phyloP scores from a whole-genome alignment of 2,888 invertebrate species.

The Lasioglossum villosulum region DNA sequence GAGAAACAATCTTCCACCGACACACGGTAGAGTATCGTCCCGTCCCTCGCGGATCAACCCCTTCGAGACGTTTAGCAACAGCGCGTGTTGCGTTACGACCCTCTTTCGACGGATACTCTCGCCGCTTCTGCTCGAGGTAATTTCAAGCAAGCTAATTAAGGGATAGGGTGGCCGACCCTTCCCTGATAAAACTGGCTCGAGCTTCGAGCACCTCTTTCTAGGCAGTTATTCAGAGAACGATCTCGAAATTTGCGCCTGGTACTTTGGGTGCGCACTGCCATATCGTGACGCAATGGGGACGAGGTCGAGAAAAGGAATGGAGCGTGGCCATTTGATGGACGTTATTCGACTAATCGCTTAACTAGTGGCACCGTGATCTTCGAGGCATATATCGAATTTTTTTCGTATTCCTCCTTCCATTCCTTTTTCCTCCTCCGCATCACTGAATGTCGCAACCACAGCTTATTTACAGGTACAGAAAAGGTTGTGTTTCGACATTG shows the following conservation, averaged over 20 bases:
- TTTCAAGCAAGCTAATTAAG: slow-evolving; percentile 39
- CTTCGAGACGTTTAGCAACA: slow-evolving; percentile 33
- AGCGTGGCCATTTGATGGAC: not conserved
- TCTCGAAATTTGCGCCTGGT: slow-evolving; percentile 17
- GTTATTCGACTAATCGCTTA: not conserved
- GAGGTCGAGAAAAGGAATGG: not conserved
- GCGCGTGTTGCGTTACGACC: slow-evolving; percentile 19
- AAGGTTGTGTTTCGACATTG: no score
- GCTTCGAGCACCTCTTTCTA: slow-evolving; percentile 11
- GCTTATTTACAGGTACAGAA: no score
- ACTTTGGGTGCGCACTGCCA: not conserved
- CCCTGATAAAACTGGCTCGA: slow-evolving; percentile 23
- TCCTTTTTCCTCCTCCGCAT: no score
- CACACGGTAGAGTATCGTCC: not conserved
- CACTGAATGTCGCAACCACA: no score
- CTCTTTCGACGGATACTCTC: slow-evolving; percentile 17
- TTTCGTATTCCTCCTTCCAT: not conserved
- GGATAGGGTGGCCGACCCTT: slow-evolving; percentile 22
- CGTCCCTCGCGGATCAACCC: slow-evolving; percentile 11
- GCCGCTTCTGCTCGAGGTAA: slow-evolving; percentile 47
- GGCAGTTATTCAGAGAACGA: slow-evolving; percentile 6
- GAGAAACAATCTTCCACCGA: slow-evolving; percentile 1
- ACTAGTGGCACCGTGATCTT: not conserved
- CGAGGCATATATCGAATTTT: not conserved
- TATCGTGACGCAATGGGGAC: no score